phyloP scores from a whole-genome alignment of 1,140 invertebrate genomes.

The Halesus radiatus region DNA sequence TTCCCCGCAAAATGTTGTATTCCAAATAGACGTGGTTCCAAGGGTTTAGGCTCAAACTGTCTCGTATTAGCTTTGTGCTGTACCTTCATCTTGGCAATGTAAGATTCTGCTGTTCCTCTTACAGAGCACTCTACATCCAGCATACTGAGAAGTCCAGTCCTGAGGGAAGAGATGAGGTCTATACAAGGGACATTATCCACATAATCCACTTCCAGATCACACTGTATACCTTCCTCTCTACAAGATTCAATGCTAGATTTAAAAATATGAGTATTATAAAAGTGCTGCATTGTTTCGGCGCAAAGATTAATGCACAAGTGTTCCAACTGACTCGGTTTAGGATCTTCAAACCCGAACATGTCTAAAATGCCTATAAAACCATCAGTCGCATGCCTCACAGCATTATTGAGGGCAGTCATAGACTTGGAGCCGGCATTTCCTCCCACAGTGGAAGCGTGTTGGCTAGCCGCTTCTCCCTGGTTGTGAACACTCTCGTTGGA shows the following conservation, averaged over 20 bases:
- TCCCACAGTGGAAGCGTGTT: conserved; percentile 89
- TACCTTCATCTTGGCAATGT: conserved; percentile 87
- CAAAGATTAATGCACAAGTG: conserved; percentile 96
- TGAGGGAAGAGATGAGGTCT: conserved; percentile 93
- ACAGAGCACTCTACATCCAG: conserved; percentile 94
- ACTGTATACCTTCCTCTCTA: conserved; percentile 92
- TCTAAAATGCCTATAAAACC: conserved; percentile 95
- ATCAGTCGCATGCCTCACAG: conserved; percentile 92
- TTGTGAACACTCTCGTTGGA: conserved; percentile 93
- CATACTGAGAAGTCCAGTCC: conserved; percentile 91
- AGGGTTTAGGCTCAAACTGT: conserved; percentile 81
- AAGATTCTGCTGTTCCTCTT: conserved; percentile 88
- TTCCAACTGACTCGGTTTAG: conserved; percentile 90
- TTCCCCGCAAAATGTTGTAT: conserved; percentile 94
- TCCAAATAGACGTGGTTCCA: conserved; percentile 86
- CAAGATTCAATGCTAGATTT: conserved; percentile 95
- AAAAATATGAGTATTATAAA: conserved; percentile 97
- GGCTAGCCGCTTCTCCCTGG: conserved; percentile 86
- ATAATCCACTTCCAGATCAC: conserved; percentile 93
- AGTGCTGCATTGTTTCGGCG: conserved; percentile 97
- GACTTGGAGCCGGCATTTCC: conserved; percentile 87
- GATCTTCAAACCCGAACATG: conserved; percentile 97
- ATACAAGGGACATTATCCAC: conserved; percentile 97
- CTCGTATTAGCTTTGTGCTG: conserved; percentile 78
- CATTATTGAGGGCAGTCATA: conserved; percentile 92